Evolutionary conservation across 2,797 vertebrate genomes (phyloP).

Genomic region (Melanotaenia boesemani): DNA sequence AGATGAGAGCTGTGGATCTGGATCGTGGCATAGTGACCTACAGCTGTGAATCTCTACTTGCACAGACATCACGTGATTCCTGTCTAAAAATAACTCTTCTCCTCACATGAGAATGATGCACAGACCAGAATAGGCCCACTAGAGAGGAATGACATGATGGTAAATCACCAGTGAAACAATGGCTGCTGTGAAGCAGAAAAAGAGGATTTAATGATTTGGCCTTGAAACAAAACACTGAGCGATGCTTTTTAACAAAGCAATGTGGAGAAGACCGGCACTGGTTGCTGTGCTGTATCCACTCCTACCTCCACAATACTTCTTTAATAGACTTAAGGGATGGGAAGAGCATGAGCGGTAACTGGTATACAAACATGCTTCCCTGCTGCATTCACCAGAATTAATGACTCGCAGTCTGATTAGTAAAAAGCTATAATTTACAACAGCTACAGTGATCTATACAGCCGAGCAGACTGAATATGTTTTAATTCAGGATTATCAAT

Average conservation of each 20-base stretch:
- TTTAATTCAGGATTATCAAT: not conserved
- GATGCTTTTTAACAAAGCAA: conserved; percentile 36
- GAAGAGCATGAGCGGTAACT: too few species aligned
- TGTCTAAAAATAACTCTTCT: conserved; percentile 74
- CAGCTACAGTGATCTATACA: too few species aligned
- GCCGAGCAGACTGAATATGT: not conserved
- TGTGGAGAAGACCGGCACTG: conserved; percentile 25
- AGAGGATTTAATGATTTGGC: conserved; percentile 35
- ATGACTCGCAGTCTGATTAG: too few species aligned
- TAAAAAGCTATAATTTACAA: too few species aligned
- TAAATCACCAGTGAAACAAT: conserved; percentile 54
- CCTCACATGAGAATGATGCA: conserved; percentile 68
- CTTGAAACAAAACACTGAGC: conserved; percentile 40
- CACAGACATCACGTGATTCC: conserved; percentile 60
- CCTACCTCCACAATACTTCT: too few species aligned
- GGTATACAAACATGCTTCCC: too few species aligned
- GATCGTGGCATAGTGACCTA: conserved; percentile 50
- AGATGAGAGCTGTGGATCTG: conserved; percentile 37
- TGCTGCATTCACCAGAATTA: too few species aligned
- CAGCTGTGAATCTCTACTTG: conserved; percentile 62
- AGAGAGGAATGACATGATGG: conserved; percentile 50
- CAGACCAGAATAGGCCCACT: conserved; percentile 64
- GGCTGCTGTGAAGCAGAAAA: conserved; percentile 27
- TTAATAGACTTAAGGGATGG: too few species aligned
- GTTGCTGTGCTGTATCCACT: conserved; percentile 22